These are phyloP conservation scores for Lethrus apterus DNA, from an alignment of 1,140 invertebrate genomes.

Conservation along the genomic window DNA sequence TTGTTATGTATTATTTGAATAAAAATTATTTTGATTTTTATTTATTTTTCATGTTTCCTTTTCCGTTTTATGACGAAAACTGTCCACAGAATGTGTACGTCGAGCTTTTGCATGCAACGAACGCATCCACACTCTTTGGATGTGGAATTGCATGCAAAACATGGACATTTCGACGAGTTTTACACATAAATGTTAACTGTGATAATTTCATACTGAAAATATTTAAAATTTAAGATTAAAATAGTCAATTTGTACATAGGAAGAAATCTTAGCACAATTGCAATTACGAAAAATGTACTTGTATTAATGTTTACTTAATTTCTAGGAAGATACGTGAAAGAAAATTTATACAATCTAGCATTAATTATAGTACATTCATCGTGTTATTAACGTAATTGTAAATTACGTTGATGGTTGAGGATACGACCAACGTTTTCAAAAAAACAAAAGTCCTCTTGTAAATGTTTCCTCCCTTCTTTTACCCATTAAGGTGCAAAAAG, in stretches of 20 bases:
- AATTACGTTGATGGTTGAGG: conserved; percentile 8
- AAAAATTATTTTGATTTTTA: conserved; percentile 12
- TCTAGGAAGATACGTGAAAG: neutral
- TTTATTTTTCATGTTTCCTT: conserved; percentile 27
- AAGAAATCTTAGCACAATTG: conserved; percentile 8
- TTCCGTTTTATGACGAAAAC: conserved; percentile 17
- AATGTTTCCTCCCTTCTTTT: too few species aligned
- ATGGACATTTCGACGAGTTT: conserved; percentile 23
- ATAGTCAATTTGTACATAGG: conserved; percentile 39
- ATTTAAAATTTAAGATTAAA: conserved; percentile 16
- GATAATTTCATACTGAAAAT: conserved; percentile 36
- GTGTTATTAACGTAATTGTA: too few species aligned
- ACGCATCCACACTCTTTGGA: conserved; percentile 9
- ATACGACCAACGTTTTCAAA: conserved; percentile 10
- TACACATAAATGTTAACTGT: conserved; percentile 35
- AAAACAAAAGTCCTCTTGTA: too few species aligned
- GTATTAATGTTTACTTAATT: conserved; percentile 1
- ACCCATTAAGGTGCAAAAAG: too few species aligned
- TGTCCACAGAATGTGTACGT: neutral
- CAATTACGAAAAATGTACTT: conserved; percentile 7
- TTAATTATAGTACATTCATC: neutral
- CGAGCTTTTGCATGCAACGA: neutral
- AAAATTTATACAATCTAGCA: neutral
- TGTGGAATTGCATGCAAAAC: neutral
- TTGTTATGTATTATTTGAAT: conserved; percentile 4